These are phyloP conservation scores for Oreotrochilus melanogaster DNA, from an alignment of 2,113 vertebrate genomes.

Conservation along the genomic window DNA sequence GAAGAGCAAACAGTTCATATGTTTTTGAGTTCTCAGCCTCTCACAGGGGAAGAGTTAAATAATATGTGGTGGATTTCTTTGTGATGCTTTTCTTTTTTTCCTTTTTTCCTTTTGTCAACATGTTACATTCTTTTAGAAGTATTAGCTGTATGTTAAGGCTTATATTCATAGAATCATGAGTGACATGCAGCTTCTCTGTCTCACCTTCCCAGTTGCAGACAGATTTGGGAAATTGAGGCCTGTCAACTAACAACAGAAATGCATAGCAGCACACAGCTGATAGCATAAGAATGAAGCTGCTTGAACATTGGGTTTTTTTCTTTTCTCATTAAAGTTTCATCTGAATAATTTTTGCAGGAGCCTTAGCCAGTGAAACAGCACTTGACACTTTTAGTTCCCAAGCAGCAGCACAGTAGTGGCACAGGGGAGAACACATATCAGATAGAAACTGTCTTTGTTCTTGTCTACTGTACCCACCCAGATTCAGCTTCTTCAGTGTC, in stretches of 20 bases:
- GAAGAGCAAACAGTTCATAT: neutral
- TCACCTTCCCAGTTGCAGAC: conserved; percentile 12
- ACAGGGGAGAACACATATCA: neutral
- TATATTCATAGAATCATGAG: conserved; percentile 18
- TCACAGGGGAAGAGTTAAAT: conserved; percentile 48
- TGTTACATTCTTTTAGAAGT: conserved; percentile 44
- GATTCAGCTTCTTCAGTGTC: neutral
- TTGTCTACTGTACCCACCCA: neutral
- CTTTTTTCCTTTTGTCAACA: neutral
- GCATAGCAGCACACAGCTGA: neutral
- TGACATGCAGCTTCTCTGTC: neutral
- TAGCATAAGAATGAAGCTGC: neutral
- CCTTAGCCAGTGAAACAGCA: conserved; percentile 4
- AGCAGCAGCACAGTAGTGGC: neutral
- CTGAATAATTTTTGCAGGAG: conserved; percentile 52
- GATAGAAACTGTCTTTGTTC: neutral
- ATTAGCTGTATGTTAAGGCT: conserved; percentile 8
- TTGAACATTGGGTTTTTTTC: neutral
- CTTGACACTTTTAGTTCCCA: neutral
- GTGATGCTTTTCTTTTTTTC: neutral
- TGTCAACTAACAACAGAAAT: neutral
- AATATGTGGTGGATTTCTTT: conserved; percentile 18
- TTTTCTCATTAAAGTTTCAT: conserved; percentile 66
- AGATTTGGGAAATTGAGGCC: conserved; percentile 38
- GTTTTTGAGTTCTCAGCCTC: neutral